These are phyloP conservation scores for Archivesica marissinica DNA, from an alignment of 1,140 invertebrate genomes.

Conservation along the genomic window DNA sequence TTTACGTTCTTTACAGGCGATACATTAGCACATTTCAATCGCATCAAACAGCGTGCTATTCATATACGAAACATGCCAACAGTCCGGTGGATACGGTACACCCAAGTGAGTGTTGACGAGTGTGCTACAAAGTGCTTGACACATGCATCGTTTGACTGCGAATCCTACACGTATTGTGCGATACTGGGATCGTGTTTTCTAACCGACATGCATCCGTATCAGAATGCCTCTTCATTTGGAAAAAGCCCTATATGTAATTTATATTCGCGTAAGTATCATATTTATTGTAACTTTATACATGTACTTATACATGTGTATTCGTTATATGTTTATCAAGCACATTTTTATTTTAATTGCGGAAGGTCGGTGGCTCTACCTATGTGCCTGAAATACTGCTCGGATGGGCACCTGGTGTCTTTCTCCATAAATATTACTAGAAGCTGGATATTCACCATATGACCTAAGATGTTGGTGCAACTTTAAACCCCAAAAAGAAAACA, in stretches of 20 bases:
- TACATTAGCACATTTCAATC: constrained; percentile 6
- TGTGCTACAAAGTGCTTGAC: constrained; percentile 30
- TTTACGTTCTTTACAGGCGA: constrained; percentile 6
- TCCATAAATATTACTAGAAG: too few species aligned
- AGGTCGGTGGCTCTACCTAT: too few species aligned
- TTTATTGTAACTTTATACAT: background rate
- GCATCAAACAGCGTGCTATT: background rate
- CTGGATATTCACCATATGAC: too few species aligned
- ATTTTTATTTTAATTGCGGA: too few species aligned
- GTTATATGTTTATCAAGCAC: too few species aligned
- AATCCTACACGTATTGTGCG: constrained; percentile 35
- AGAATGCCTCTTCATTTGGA: constrained; percentile 18
- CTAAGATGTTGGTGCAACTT: too few species aligned
- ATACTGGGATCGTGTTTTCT: background rate
- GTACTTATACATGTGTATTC: too few species aligned
- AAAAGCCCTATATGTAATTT: constrained; percentile 5
- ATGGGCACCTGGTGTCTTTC: too few species aligned
- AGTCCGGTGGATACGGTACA: background rate
- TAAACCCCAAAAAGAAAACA: too few species aligned
- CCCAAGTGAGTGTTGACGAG: constrained; percentile 19
- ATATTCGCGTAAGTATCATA: constrained; percentile 15
- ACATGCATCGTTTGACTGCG: constrained; percentile 15
- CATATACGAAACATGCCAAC: background rate
- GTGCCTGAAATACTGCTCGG: too few species aligned
- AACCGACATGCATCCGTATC: background rate